Evolutionary conservation across 2,888 invertebrate genomes (phyloP).

Genomic region (Agrotis puta): DNA sequence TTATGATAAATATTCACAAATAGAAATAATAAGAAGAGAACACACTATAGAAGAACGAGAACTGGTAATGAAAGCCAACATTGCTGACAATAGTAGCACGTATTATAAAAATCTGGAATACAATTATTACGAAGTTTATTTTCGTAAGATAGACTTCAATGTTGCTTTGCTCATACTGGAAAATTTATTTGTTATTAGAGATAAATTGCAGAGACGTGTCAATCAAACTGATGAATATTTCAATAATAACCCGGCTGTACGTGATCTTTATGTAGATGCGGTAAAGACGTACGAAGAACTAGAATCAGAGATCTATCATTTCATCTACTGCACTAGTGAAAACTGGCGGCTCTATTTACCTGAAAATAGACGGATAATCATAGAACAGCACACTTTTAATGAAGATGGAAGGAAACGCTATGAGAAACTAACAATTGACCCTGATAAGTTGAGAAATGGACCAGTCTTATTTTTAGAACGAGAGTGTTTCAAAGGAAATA

Average conservation of each 20-base stretch:
- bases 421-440: too few species aligned
- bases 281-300: conserved; percentile 22
- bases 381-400: too few species aligned
- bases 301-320: conserved; percentile 50
- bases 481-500: conserved; percentile 26
- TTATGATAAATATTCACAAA: conserved; percentile 23
- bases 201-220: conserved; percentile 27
- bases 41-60: background rate
- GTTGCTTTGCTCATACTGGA: conserved; percentile 44
- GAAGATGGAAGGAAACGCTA: too few species aligned
- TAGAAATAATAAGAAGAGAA: conserved; percentile 3
- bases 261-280: background rate
- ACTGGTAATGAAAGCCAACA: background rate
- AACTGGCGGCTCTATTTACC: conserved; percentile 42
- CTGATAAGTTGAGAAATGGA: background rate
- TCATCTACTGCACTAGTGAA: conserved; percentile 37
- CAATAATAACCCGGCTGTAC: background rate
- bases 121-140: conserved; percentile 31
- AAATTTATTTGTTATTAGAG: conserved; percentile 41
- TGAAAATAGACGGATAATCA: too few species aligned
- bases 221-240: conserved; percentile 3
- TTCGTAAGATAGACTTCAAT: conserved; percentile 49
- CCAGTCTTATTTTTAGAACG: conserved; percentile 45
- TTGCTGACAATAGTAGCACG: conserved; percentile 1
- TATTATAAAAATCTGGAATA: background rate